Percentiles rank a stretch among this genome's conserved stretches.
phyloP scores from a whole-genome alignment of 1,140 invertebrate species.

The Solen grandis region DNA sequence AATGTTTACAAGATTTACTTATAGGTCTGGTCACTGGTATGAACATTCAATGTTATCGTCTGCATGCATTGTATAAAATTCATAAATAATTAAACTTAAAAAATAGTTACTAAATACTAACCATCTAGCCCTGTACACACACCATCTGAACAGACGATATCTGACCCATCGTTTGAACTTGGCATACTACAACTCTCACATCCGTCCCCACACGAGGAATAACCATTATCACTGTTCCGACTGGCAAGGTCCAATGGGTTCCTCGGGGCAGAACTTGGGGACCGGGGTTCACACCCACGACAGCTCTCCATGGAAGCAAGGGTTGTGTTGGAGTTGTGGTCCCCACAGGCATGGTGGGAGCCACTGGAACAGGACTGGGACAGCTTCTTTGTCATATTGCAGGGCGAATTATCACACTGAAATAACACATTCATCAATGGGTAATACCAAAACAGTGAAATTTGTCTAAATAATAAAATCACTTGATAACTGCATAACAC shows the following conservation, averaged over 20 bases:
- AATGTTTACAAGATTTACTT: too few species aligned
- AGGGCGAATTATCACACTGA: conserved; percentile 63
- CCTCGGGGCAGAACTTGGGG: conserved; percentile 28
- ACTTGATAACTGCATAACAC: not conserved
- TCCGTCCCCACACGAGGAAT: conserved; percentile 76
- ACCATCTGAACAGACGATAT: conserved; percentile 71
- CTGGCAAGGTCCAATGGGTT: conserved; percentile 41
- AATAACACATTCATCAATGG: too few species aligned
- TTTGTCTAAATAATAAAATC: not conserved
- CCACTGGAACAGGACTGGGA: conserved; percentile 29
- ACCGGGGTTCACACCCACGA: conserved; percentile 47
- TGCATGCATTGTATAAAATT: too few species aligned
- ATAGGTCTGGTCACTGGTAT: too few species aligned
- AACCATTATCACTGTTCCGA: conserved; percentile 73
- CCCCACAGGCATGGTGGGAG: conserved; percentile 53
- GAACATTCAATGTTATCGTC: too few species aligned
- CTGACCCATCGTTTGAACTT: conserved; percentile 78
- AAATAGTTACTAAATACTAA: too few species aligned
- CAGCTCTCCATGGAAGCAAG: conserved; percentile 66
- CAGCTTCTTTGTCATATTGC: conserved; percentile 39
- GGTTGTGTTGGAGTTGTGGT: conserved; percentile 68
- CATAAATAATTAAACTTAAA: too few species aligned
- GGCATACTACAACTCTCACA: conserved; percentile 78
- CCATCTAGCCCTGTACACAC: conserved; percentile 69
- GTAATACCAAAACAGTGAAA: not conserved